These are phyloP conservation scores for Stratiomys singularior DNA, from an alignment of 2,888 invertebrate genomes.

Conservation along the genomic window DNA sequence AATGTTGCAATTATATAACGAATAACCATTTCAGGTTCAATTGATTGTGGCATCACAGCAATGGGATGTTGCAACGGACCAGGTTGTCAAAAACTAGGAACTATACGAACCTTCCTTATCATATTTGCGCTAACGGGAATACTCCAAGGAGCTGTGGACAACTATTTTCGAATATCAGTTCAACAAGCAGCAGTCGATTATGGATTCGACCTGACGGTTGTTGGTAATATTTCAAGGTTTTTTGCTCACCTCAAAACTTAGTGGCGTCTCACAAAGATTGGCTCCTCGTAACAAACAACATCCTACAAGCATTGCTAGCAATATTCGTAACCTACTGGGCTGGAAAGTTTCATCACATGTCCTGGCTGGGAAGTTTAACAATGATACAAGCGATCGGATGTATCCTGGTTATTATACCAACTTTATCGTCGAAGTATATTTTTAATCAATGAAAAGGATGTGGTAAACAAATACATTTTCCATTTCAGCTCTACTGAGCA, in stretches of 20 bases:
- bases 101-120: slow-evolving; percentile 65
- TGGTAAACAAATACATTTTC: background rate
- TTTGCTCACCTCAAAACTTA: background rate
- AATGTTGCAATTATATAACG: background rate
- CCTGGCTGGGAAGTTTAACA: slow-evolving; percentile 70
- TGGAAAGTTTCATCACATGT: slow-evolving; percentile 69
- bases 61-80: slow-evolving; percentile 66
- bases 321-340: slow-evolving; percentile 70
- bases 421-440: slow-evolving; percentile 67
- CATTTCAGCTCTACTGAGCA: slow-evolving; percentile 47
- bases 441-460: background rate
- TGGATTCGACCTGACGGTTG: slow-evolving; percentile 63
- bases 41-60: slow-evolving; percentile 67
- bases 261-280: slow-evolving; percentile 66
- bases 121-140: slow-evolving; percentile 63
- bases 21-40: slow-evolving; percentile 58
- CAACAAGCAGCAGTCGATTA: slow-evolving; percentile 66
- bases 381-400: slow-evolving; percentile 69
- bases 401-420: slow-evolving; percentile 68
- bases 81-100: slow-evolving; percentile 66
- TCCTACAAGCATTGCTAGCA: slow-evolving; percentile 69
- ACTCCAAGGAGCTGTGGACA: slow-evolving; percentile 66
- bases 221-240: slow-evolving; percentile 63
- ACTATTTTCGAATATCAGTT: slow-evolving; percentile 68
- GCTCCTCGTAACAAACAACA: slow-evolving; percentile 68